These are phyloP conservation scores for Catharus fuscescens DNA, from an alignment of 2,113 vertebrate genomes.

Conservation along the genomic window DNA sequence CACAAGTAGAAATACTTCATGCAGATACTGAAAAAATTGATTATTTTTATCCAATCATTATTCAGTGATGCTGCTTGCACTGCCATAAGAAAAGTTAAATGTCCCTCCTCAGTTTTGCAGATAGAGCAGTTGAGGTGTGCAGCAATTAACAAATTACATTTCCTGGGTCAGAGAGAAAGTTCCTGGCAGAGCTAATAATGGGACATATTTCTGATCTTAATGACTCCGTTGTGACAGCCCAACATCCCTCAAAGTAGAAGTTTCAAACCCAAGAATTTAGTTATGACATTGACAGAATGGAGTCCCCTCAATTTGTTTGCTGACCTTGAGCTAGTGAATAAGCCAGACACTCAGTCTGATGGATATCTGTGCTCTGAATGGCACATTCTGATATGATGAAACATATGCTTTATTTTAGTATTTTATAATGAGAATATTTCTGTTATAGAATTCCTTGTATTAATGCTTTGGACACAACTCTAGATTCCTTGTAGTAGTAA, in stretches of 20 bases:
- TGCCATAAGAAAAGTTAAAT: background rate
- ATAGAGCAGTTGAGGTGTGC: background rate
- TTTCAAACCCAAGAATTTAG: background rate
- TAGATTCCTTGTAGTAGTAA: background rate
- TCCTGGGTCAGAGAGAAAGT: constrained; percentile 24
- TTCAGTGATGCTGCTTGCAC: background rate
- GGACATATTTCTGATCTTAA: background rate
- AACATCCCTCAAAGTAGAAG: background rate
- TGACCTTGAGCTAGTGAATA: background rate
- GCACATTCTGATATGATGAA: background rate
- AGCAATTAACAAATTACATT: constrained; percentile 38
- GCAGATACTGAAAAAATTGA: background rate
- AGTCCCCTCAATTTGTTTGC: background rate
- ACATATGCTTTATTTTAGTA: background rate
- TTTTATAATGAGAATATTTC: background rate
- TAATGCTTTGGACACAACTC: background rate
- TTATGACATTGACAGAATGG: background rate
- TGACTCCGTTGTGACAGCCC: background rate
- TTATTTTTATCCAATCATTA: background rate
- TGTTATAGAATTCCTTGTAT: background rate
- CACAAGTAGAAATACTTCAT: background rate
- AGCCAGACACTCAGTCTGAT: background rate
- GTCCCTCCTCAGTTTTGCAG: background rate
- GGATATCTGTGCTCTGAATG: background rate
- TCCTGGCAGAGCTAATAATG: background rate